Evolutionary conservation across 2,113 vertebrate genomes (phyloP).

Genomic region (Centropristis striata): DNA sequence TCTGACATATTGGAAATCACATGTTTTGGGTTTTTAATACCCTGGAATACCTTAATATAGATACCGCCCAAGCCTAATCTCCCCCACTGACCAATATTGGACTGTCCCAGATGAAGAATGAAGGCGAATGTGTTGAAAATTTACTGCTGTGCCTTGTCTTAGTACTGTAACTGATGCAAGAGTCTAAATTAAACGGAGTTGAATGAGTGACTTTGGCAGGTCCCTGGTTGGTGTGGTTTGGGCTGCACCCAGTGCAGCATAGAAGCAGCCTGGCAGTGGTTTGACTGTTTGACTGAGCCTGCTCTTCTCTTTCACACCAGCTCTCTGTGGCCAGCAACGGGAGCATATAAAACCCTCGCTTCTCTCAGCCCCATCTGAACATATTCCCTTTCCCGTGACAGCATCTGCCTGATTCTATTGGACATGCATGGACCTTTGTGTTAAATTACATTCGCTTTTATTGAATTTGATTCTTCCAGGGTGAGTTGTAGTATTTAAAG

Average conservation of each 20-base stretch:
- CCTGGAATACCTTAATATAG: no score
- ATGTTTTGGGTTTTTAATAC: no score
- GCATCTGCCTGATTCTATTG: conserved; percentile 62
- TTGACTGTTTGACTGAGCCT: conserved; percentile 55
- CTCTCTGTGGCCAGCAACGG: conserved; percentile 53
- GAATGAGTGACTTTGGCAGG: conserved; percentile 79
- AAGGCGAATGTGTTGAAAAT: conserved; percentile 52
- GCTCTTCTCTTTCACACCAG: conserved; percentile 69
- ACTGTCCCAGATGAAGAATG: conserved; percentile 44
- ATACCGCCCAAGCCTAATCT: not conserved
- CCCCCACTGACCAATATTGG: conserved; percentile 13
- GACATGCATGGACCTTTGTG: conserved; percentile 66
- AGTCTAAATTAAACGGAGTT: conserved; percentile 68
- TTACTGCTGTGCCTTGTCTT: conserved; percentile 42
- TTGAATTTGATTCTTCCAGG: conserved; percentile 69
- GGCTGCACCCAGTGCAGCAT: conserved; percentile 69
- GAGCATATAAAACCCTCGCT: conserved; percentile 41
- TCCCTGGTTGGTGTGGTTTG: conserved; percentile 79
- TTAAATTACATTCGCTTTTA: conserved; percentile 64
- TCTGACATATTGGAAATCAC: no score
- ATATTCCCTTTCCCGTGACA: conserved; percentile 41
- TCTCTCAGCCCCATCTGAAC: conserved; percentile 51
- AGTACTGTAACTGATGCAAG: conserved; percentile 52
- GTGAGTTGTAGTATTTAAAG: conserved; percentile 53
- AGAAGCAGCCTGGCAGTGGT: conserved; percentile 76